These are phyloP conservation scores for Propithecus deckenii DNA, from an alignment of 2,797 vertebrate genomes.

Conservation along the genomic window DNA sequence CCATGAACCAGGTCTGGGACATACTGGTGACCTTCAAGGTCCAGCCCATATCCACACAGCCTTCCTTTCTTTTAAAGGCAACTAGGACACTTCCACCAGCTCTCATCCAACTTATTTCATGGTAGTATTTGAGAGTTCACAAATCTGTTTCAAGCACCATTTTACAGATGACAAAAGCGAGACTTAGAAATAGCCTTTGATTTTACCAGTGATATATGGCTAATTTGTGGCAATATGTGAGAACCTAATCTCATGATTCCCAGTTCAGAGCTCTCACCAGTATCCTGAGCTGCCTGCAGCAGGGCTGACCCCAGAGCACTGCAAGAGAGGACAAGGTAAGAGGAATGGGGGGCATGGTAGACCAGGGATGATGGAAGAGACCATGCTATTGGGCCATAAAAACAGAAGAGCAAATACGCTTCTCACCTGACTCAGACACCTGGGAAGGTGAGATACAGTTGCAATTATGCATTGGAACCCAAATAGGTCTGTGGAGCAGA, in stretches of 20 bases:
- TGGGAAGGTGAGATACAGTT: not conserved
- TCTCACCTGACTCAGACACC: not conserved
- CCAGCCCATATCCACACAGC: not conserved
- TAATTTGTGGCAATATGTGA: not conserved
- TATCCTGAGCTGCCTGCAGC: not conserved
- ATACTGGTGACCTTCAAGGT: not conserved
- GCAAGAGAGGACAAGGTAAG: not conserved
- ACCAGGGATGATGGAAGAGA: not conserved
- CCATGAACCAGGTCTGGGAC: not conserved
- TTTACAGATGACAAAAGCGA: constrained; percentile 1
- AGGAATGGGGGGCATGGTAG: not conserved
- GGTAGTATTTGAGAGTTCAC: not conserved
- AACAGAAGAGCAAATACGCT: not conserved
- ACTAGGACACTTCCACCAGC: not conserved
- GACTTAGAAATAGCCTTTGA: not conserved
- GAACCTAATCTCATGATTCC: not conserved
- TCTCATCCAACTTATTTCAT: not conserved
- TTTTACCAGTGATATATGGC: not conserved
- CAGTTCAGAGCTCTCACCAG: not conserved
- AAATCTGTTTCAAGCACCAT: not conserved
- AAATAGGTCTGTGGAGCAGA: not conserved
- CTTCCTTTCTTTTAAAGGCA: not conserved
- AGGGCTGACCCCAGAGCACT: not conserved
- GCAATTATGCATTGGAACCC: not conserved
- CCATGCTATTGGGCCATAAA: not conserved